Evolutionary conservation across 2,888 invertebrate genomes (phyloP).

Genomic region (Dasysyrphus tricinctus): DNA sequence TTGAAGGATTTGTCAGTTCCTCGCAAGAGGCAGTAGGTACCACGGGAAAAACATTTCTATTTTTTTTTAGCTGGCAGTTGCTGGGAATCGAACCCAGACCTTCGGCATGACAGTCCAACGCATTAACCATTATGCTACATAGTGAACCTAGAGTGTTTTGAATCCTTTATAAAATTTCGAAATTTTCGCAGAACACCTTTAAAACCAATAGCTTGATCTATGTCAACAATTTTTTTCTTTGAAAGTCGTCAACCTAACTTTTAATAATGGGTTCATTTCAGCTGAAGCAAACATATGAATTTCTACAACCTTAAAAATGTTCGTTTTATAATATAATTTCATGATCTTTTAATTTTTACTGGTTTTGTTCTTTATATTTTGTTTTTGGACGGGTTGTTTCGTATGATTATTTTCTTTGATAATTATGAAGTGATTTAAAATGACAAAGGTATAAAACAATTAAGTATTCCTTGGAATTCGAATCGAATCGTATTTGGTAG

Average conservation of each 20-base stretch:
- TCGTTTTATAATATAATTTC: not conserved
- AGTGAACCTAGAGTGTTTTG: too few relatives aligned
- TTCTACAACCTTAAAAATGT: slow-evolving; percentile 3
- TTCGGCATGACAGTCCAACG: too few relatives aligned
- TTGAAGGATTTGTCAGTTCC: too few relatives aligned
- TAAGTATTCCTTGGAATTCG: not conserved
- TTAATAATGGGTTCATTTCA: not conserved
- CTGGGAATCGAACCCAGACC: too few relatives aligned
- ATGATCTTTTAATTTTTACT: not conserved
- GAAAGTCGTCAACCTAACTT: not conserved
- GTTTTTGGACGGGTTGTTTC: slow-evolving; percentile 18
- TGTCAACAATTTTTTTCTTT: not conserved
- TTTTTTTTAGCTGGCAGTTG: too few relatives aligned
- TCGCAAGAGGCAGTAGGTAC: too few relatives aligned
- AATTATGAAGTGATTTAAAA: not conserved
- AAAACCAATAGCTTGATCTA: not conserved
- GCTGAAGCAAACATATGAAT: not conserved
- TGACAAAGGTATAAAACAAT: not conserved
- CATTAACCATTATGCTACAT: too few relatives aligned
- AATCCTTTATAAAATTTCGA: not conserved
- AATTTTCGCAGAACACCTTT: not conserved
- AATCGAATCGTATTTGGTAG: not conserved
- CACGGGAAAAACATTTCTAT: too few relatives aligned
- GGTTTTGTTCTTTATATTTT: not conserved
- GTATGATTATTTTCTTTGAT: not conserved